Base-by-base conservation (phyloP, 2,113 vertebrate genomes). In the Phoenicopterus ruber region DNA sequence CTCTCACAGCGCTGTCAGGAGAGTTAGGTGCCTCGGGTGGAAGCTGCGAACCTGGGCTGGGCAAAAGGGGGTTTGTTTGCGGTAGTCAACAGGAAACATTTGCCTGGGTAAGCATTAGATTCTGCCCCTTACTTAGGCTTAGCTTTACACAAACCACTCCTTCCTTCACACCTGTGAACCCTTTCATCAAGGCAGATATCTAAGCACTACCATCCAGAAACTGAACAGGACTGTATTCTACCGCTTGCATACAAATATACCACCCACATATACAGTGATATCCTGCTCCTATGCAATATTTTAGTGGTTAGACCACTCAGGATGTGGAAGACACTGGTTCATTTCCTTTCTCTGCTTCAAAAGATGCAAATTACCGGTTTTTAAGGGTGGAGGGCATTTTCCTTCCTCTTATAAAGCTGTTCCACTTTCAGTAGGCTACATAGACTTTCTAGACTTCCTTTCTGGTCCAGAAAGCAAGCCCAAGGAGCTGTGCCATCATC, bases 241-340 rank as follows among this genome's bases (percentile, higher is more conserved):
- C 24, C 0, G 0, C 49, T 15, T 28, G 18, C 34, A 47, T 24
- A 70, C 57, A 50, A 71, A 88, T 0, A 14, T 1, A 55, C 13
- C 46, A 65, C 72, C n/a, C n/a, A 9, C 55, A 32, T 4, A 22
- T 7, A 62, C 38, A 34, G 80, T 1, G 57, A 42, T 34, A 82
- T 18, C 74, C 71, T 40, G 52, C 40, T 59, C 58, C 81, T 69
- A 2, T 69, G 4, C 78, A 67, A 16, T 82, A 73, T 22, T 54
- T 21, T 9, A 7, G 92, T 62, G 93, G 92, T 95, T 46, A 96
- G 28, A 95, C 88, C 85, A 29, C 90, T 94, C 87, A 73, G 96
- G 96, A 94, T 95, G 94, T 96, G 93, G 93, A 58, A 93, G 55
- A 88, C 67, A n/a, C 59, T 57, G 66, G 3, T 77, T 96, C 85